Conservation (phyloP, 1,140 invertebrate genomes). For the Onthophagus taurus region DNA sequence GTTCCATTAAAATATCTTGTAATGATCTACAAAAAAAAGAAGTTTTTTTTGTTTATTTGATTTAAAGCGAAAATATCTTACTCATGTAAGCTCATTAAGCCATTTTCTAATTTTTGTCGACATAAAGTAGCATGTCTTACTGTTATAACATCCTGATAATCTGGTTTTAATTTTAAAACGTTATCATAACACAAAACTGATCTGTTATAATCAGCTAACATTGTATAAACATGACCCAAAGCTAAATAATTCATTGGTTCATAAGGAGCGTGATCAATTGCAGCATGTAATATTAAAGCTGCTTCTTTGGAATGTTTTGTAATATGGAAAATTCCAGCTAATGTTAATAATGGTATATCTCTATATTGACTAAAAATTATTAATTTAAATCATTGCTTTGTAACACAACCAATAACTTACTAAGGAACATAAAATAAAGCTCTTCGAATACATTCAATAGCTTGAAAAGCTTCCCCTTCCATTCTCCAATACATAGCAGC, state of each 20-base stretch:
- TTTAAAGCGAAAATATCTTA: conserved; percentile 36
- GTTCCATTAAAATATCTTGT: conserved; percentile 53
- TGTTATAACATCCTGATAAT: conserved; percentile 42
- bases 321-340: conserved; percentile 74
- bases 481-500: conserved; percentile 80
- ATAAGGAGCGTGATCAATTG: conserved; percentile 65
- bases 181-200: conserved; percentile 59
- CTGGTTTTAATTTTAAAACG: conserved; percentile 50
- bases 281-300: conserved; percentile 65
- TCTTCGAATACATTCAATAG: conserved; percentile 70
- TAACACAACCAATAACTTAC: conserved; percentile 44
- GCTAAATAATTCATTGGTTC: conserved; percentile 67
- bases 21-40: conserved; percentile 42
- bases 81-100: conserved; percentile 55
- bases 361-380: conserved; percentile 51
- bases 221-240: conserved; percentile 67
- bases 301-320: conserved; percentile 66
- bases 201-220: conserved; percentile 54
- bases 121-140: conserved; percentile 60
- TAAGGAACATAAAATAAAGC: conserved; percentile 70
- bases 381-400: too few species aligned
- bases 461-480: conserved; percentile 65
- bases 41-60: not conserved
- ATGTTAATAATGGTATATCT: conserved; percentile 68
- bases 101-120: conserved; percentile 55